Evolutionary conservation across 2,888 invertebrate genomes (phyloP), one percentile per base, ranked within the genome.

Genomic region (Lasius platythorax): DNA sequence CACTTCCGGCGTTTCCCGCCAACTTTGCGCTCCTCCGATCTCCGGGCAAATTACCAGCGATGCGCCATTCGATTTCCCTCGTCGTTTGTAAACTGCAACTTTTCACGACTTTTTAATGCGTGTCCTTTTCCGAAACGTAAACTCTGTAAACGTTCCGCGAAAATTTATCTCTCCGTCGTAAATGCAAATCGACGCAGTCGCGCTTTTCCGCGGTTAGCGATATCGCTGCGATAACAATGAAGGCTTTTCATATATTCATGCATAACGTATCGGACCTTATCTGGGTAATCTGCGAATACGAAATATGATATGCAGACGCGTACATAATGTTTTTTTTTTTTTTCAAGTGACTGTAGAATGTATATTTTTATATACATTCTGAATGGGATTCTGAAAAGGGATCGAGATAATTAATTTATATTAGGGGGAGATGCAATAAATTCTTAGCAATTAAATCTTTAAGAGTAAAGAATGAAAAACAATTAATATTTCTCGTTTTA

Each of bases 41-140:
- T 75, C 28, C 46, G 46, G 18, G 46, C 33, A 70, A 79, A 61
- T 79, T 70, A 46, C 46, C n/a, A 15, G 28, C 58, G 68, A 68
- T 43, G 33, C 12, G 40, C 15, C 33, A 46, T 46, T 23, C 46
- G 33, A 70, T 11, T 23, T 18, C 23, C 11, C 46, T 23, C 30
- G 23, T 68, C 33, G 43, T 61, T 61, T 61, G 18, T 23, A 12
- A 40, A 40, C 11, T 67, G 18, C 30, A 43, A 23, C 23, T 12
- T 43, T 78, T 68, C 43, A n/a, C 28, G 12, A 78, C 3, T 68
- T 63, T 56, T 23, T 30, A 23, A 78, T 40, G n/a, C n/a, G 12
- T 33, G 12, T 70, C 11, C 28, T 64, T 43, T 50, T 15, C 53
- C 23, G 23, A 23, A 37, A 63, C 33, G 23, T 33, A 75, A 75